Base-by-base conservation (phyloP, 2,797 vertebrate species). In the Myotis planiceps region DNA sequence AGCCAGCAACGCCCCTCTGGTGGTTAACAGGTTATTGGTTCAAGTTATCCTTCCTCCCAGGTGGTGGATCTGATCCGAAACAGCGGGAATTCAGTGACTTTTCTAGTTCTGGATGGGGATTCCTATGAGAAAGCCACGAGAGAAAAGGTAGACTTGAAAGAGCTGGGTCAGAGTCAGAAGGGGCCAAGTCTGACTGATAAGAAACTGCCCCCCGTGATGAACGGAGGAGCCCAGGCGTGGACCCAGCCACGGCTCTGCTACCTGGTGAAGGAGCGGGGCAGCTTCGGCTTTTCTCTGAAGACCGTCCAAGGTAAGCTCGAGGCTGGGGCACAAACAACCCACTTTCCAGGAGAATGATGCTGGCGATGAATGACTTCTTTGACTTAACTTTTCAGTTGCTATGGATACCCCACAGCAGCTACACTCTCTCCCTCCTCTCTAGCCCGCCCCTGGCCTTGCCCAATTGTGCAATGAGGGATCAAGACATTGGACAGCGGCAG, bases 251-350 rank as follows among this genome's bases (percentile, higher is more conserved):
- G 99, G 95, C 98, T 99, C 81, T 99, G 99, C 98, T 99, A 99
- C 96, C 81, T 99, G 88, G 98, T 98, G 42, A 99, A 99, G 97
- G 98, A 99, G 75, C 98, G 97, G 42, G 95, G 96, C 12, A 98
- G 98, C 55, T 99, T 98, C 0, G 99, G 99, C 90, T 99, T 99
- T 97, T 99, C 99, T 39, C 90, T 99, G 75, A 99, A 98, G 97
- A 99, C 99, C 7, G 97, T 96, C 53, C 98, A 97, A 98, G 99
- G 99, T 99, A 92, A 99, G 99, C 74, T 18, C 4, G 39, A 14
- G 34, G 49, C 27, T 5, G 25, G 32, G n/a, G 25, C 15, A 2
- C 9, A 25, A 60, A 27, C 9, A 13, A 15, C 5, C 32, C 6
- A 16, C 42, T 75, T 79, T 72, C 51, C 6, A 0, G 91, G 76